Evolutionary conservation across 2,888 invertebrate genomes (phyloP), one percentile per base, ranked within the genome.

Genomic region (Apamea monoglypha): DNA sequence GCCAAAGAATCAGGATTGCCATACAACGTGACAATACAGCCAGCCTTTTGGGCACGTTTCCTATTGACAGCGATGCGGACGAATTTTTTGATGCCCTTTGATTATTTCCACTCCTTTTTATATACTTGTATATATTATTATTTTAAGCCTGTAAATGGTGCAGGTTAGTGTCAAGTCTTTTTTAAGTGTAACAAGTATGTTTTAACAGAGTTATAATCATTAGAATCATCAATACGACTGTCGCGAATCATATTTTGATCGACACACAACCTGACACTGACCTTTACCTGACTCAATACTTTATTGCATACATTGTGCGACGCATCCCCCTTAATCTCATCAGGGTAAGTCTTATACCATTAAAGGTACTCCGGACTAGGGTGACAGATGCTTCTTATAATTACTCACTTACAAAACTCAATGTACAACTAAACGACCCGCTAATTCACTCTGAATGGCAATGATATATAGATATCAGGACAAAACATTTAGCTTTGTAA

Each of bases 401-500:
- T n/a, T 25, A 68, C 12, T 73, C 59, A 36, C n/a, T 56, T 40
- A 36, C 12, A 32, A 47, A 47, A 47, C 36, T 61, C 53, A 44
- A 50, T 66, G 0, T 40, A 76, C 12, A 67, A 47, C 14, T 25
- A 47, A 78, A 67, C 44, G 67, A 63, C 21, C 75, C 29, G 53
- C 29, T 67, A 56, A 73, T 76, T 61, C 56, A 50, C n/a, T 40
- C 25, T 29, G 5, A 66, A 81, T 61, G 25, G 12, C 53, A 14
- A 76, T 76, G 18, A 80, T 69, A 80, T 69, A 72, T 36, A 59
- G 36, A 25, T 44, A 78, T 74, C 59, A 74, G 14, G 14, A 69
- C 40, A 61, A 77, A 73, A 61, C 53, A 70, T 64, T 85, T 36
- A 56, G 36, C 18, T 66, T 69, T 64, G 44, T 63, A 72, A 84